Evolutionary conservation across 2,113 vertebrate genomes (phyloP), one percentile per base, ranked within the genome.

Genomic region (Chrysochloris asiatica): DNA sequence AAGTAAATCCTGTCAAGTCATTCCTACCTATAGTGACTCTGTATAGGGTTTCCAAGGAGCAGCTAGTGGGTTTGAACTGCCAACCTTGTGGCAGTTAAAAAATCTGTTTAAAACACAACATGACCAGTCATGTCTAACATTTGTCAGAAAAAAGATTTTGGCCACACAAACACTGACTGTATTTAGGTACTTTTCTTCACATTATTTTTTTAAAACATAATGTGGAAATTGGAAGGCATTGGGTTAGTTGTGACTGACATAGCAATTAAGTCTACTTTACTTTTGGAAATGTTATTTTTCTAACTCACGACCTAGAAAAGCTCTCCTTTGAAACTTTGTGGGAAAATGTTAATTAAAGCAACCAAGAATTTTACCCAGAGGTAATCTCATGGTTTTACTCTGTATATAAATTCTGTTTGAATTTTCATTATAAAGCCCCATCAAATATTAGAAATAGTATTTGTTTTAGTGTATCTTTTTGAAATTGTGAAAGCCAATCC

Each of bases 381-480:
- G 2, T 26, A 93, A 79, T 17, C 7, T 91, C 56, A 71, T 2
- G 30, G 65, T 36, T 45, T 8, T 83, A 41, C 41, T 45, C 45
- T 36, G n/a, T 71, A 12, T 0, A 81, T 33, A 52, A 38, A n/a
- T 30, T 81, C n/a, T 72, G 12, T 73, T 94, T 88, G 47, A 8
- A 16, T 80, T 93, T 92, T 59, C 0, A 90, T 92, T 88, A 50
- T 80, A 54, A 94, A 82, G 76, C 30, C 36, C 28, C 8, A 19
- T 16, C 71, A 30, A 88, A 59, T 50, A 24, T 78, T 50, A 88
- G 28, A 54, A 30, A 24, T 38, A 88, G 33, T 45, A 41, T 33
- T 86, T 81, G 7, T 50, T 87, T 87, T 11, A 89, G 63, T 8
- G 14, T 47, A 8, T 21, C 56, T 43, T 84, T n/a, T 82, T 52